Base-by-base conservation (phyloP, 1,140 invertebrate genomes). In the Mya arenaria region DNA sequence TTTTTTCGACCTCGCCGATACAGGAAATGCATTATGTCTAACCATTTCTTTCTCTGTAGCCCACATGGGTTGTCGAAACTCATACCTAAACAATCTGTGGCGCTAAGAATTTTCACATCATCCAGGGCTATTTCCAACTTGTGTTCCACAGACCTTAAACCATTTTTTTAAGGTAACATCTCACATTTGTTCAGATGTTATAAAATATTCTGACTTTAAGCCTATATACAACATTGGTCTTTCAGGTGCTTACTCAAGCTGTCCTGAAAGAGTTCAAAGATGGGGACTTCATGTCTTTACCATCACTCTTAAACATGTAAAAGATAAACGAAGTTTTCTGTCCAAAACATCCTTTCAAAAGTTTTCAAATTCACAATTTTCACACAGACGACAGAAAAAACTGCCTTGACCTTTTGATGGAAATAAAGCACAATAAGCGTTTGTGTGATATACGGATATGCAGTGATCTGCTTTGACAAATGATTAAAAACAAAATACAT, bases 11-110 rank as follows among this genome's bases (percentile, higher is more conserved):
- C 48, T 73, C 39, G 30, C 32, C 30, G 5, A 48, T 36, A 65
- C 4, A 83, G 55, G 36, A 77, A 62, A 34, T 34, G 78, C 82
- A 78, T 78, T 5, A 83, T 63, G n/a, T 71, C 73, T 52, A 77
- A 83, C 65, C 82, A 71, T 8, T 69, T 56, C 63, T 83, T 75
- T 5, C 34, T 25, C 23, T 77, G 81, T 0, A 83, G 41, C 6
- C 73, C 81, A 37, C n/a, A 69, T 13, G 72, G 81, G 6, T 65
- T 62, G 10, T 68, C 23, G 25, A 41, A 17, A 36, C 28, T 1
- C 44, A 79, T 55, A 30, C n/a, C 62, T n/a, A 2, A 6, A 23
- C 28, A 36, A 28, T 75, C 39, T 19, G 36, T n/a, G 3, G 1
- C 10, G 32, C 48, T 41, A 13, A 75, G 37, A n/a, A 39, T 62